A percentile compares a stretch with the other conserved stretches of the same genome.
Conservation (phyloP, 2,888 invertebrate genomes). For the Chelonus formosanus region DNA sequence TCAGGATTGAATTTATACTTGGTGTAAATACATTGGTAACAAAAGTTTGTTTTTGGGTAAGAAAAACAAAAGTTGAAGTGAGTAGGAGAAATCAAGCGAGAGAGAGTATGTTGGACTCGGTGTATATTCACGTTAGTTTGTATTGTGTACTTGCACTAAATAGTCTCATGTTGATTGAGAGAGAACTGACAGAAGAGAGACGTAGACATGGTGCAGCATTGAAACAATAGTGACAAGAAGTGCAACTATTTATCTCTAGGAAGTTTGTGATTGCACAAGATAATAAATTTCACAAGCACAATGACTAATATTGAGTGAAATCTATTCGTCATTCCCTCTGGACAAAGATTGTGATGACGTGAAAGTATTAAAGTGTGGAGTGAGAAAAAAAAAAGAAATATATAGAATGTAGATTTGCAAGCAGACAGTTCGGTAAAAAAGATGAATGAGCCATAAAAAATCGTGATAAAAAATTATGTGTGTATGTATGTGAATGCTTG, state of each 20-base stretch:
- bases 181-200: slow-evolving; percentile 14
- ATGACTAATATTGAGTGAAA: not conserved
- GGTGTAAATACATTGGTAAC: not conserved
- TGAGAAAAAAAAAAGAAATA: too few species aligned
- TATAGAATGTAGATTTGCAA: too few species aligned
- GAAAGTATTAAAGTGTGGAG: too few species aligned
- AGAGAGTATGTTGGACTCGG: too few species aligned
- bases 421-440: too few species aligned
- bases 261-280: slow-evolving; percentile 4
- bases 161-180: slow-evolving; percentile 29
- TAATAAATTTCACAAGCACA: slow-evolving; percentile 3
- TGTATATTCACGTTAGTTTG: too few species aligned
- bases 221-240: slow-evolving; percentile 4
- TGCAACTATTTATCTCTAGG: not conserved
- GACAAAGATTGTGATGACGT: too few species aligned
- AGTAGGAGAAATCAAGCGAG: too few species aligned
- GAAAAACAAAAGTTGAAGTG: not conserved
- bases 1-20: not conserved
- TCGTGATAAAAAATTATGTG: too few species aligned
- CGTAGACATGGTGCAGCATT: not conserved
- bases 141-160: slow-evolving; percentile 22
- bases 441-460: too few species aligned
- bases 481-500: too few species aligned
- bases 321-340: too few species aligned
- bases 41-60: not conserved